Evolutionary conservation across 2,888 invertebrate genomes (phyloP), one percentile per base, ranked within the genome.

Genomic region (Rhaphigaster nebulosa): DNA sequence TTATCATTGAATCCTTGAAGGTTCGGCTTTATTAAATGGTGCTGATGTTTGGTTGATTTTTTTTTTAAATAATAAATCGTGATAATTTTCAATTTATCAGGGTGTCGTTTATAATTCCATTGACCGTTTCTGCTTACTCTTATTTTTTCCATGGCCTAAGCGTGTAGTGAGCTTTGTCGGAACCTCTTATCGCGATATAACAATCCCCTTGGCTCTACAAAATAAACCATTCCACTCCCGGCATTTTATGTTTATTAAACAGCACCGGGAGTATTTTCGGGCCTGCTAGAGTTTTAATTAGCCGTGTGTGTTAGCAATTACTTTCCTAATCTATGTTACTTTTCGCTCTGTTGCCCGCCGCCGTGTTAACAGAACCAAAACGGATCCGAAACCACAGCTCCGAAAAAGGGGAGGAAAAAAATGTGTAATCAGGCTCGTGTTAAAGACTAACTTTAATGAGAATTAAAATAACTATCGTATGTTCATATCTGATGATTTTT

Each of bases 381-480:
- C 76, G 38, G 38, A 76, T 38, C 34, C 41, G 0, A 41, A 80
- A 84, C 13, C 45, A 23, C n/a, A 3, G 13, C 15, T 4, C 60
- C 34, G 29, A 38, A 76, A 70, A 70, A 20, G 6, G 10, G 15
- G n/a, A n/a, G n/a, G 23, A 56, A 60, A 60, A 34, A 34, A 20
- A 29, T 34, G 20, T 38, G 38, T 76, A 20, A 76, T 76, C 38
- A 76, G 18, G 38, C 20, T 76, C 70, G 70, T 76, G 70, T 76
- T 76, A 76, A 76, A 76, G 70, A 76, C 70, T 76, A 45, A 84
- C 45, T 84, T 84, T 84, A 84, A 84, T 84, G 41, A 84, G n/a
- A 41, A 84, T 84, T 84, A 50, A 84, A 84, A 84, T 4, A 84
- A 84, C 38, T 41, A 84, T 50, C 84, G 1, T 41, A 45, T 10